Evolutionary conservation across 2,113 vertebrate species (phyloP), one percentile per base, ranked within the genome.

Genomic region (Toxostoma redivivum): DNA sequence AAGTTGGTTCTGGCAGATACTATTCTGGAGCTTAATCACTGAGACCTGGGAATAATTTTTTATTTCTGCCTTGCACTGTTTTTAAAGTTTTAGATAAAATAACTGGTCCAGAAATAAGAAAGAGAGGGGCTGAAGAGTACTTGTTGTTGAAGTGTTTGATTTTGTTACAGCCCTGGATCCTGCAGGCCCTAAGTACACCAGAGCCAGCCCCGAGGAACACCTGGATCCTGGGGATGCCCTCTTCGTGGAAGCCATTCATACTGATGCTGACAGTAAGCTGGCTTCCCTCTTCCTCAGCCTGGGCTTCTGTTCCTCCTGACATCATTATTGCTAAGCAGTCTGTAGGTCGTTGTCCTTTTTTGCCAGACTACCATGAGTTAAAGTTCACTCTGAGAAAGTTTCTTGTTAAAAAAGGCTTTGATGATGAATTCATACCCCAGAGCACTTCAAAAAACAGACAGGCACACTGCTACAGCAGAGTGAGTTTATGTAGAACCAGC

Each of bases 231-330:
- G 98, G 8, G 99, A 99, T 11, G 99, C 99, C 47, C 96, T 98
- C 92, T 99, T 99, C 1, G 99, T 99, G 56, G 99, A 99, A 64
- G 99, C 98, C 89, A 98, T 99, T 95, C 99, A 99, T 95, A 99
- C 99, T 0, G 99, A 99, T 96, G 96, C 99, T 27, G 99, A 99
- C 98, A 98, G 99, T 99, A 97, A 99, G 98, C 89, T 89, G 50
- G 27, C 38, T 80, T 77, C 40, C 33, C 7, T 82, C 65, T 60
- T 76, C 71, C 48, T 85, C 0, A 0, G 6, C n/a, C 38, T 3
- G 4, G 40, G 15, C 47, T 65, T 74, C 76, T 74, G 17, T 7
- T 78, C 53, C 7, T 71, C 37, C 90, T 85, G 64, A 60, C 11
- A 9, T 21, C 24, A 6, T 66, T 70, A 37, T n/a, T 70, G 17